Percentiles rank a stretch among this genome's conserved stretches.
Evolutionary conservation across 2,797 vertebrate genomes (phyloP).

Genomic region (Carcharodon carcharias): DNA sequence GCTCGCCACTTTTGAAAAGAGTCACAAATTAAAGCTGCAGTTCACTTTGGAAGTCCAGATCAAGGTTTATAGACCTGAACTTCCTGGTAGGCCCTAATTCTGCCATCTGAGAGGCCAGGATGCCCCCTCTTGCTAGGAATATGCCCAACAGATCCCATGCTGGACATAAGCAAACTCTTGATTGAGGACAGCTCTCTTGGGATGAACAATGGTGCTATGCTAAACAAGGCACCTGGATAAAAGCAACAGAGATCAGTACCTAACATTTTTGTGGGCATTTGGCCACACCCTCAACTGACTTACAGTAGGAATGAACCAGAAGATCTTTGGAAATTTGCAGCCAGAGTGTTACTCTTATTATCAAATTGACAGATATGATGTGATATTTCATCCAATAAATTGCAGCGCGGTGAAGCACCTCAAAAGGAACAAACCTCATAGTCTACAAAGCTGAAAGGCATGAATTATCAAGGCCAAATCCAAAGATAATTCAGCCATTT

Average conservation of each 20-base stretch:
- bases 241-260: not conserved
- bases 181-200: not conserved
- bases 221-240: not conserved
- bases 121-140: not conserved
- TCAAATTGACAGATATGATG: too few species aligned
- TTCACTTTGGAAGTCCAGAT: not conserved
- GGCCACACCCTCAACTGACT: too few species aligned
- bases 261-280: too few species aligned
- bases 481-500: not conserved
- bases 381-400: not conserved
- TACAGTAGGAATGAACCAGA: too few species aligned
- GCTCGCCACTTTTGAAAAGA: not conserved
- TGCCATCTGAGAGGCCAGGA: not conserved
- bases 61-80: not conserved
- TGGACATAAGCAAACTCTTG: not conserved
- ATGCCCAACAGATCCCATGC: too few species aligned
- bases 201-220: not conserved
- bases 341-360: too few species aligned
- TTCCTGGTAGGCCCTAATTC: not conserved
- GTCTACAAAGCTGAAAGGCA: not conserved
- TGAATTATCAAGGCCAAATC: not conserved
- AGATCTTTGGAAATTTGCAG: too few species aligned
- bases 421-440: not conserved
- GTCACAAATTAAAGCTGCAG: not conserved
- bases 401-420: not conserved